phyloP scores from a whole-genome alignment of 2,113 vertebrate genomes.

The Scortum barcoo region DNA sequence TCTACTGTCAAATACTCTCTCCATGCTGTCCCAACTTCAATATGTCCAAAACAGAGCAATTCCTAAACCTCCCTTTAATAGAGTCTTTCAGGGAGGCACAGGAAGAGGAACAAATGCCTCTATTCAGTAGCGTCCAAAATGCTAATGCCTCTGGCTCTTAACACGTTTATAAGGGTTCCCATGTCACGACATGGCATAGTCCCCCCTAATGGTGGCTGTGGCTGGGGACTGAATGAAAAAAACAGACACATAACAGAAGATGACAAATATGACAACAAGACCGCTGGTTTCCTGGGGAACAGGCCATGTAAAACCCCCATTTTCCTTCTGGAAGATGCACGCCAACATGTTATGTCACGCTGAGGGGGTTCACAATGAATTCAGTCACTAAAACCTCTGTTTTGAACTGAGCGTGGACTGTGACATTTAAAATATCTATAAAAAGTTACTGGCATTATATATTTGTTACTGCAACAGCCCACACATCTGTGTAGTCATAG shows the following conservation, averaged over 20 bases:
- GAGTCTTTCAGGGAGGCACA: slow-evolving; percentile 86
- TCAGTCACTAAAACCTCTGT: slow-evolving; percentile 29
- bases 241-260: slow-evolving; percentile 63
- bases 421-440: slow-evolving; percentile 63
- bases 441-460: slow-evolving; percentile 29
- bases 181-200: slow-evolving; percentile 84
- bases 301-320: slow-evolving; percentile 17
- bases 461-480: slow-evolving; percentile 41
- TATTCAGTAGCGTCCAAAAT: slow-evolving; percentile 87
- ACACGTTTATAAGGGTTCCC: slow-evolving; percentile 87
- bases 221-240: slow-evolving; percentile 64
- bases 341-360: slow-evolving; percentile 33
- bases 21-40: slow-evolving; percentile 71
- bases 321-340: slow-evolving; percentile 40
- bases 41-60: slow-evolving; percentile 83
- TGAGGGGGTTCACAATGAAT: slow-evolving; percentile 10
- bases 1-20: slow-evolving; percentile 68
- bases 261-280: slow-evolving; percentile 73
- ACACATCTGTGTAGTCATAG: slow-evolving; percentile 11
- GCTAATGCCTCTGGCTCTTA: slow-evolving; percentile 87
- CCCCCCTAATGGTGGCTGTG: slow-evolving; percentile 68
- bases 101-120: slow-evolving; percentile 86
- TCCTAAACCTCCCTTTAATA: slow-evolving; percentile 85
- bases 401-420: neutral
- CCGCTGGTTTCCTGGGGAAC: slow-evolving; percentile 63